Conservation (phyloP, 37 sponge, comb jelly and placozoan species). For the Agelas oroides region DNA sequence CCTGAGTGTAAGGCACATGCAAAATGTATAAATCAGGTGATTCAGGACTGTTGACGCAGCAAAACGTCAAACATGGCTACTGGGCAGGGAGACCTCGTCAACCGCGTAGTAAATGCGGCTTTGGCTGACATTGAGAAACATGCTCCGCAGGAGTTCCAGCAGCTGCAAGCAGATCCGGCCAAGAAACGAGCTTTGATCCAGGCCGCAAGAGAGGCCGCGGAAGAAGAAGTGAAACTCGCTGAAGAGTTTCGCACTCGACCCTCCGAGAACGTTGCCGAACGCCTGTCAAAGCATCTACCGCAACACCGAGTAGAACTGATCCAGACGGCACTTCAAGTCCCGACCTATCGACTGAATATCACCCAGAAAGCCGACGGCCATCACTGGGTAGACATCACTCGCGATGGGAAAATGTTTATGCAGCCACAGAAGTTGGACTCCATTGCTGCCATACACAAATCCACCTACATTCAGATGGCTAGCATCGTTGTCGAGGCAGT, state of each 20-base stretch:
- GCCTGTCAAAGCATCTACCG: slow-evolving; percentile 6
- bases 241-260: neutral
- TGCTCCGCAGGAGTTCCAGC: slow-evolving; percentile 34
- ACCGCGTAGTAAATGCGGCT: slow-evolving; percentile 19
- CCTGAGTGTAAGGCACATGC: no score
- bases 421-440: neutral
- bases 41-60: no score
- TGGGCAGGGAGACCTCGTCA: slow-evolving; percentile 15
- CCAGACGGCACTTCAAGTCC: slow-evolving; percentile 18
- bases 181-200: neutral
- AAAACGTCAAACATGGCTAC: no score
- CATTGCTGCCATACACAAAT: neutral
- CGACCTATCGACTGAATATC: slow-evolving; percentile 21
- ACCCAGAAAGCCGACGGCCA: slow-evolving; percentile 39
- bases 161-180: slow-evolving; percentile 5
- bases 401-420: slow-evolving; percentile 45
- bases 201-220: slow-evolving; percentile 25
- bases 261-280: neutral
- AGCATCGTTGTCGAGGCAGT: slow-evolving; percentile 47
- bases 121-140: slow-evolving; percentile 20
- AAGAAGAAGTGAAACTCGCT: slow-evolving; percentile 31
- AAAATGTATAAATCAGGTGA: no score
- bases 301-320: slow-evolving; percentile 22
- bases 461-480: slow-evolving; percentile 31
- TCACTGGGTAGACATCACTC: slow-evolving; percentile 40